A percentile compares a stretch with the other conserved stretches of the same genome.
phyloP scores from a whole-genome alignment of 1,140 invertebrate genomes.

The Papilio aristodemus region DNA sequence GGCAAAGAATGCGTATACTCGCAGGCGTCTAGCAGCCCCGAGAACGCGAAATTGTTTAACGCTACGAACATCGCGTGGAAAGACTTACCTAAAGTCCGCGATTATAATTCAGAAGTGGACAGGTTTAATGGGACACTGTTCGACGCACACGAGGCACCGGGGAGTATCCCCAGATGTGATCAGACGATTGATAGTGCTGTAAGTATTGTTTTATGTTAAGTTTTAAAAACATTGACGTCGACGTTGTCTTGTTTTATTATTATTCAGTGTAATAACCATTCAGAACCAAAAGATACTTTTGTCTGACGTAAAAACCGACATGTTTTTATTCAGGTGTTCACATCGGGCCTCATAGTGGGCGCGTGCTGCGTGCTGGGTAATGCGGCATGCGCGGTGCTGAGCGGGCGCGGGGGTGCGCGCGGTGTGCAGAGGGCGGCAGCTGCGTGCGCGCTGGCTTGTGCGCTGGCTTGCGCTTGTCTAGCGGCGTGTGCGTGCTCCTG shows the following conservation, averaged over 20 bases:
- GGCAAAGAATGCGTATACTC: slow-evolving; percentile 50
- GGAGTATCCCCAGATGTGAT: slow-evolving; percentile 46
- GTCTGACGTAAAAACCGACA: too few relatives aligned
- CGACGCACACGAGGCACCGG: slow-evolving; percentile 38
- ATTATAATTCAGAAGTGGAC: slow-evolving; percentile 38
- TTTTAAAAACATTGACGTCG: too few relatives aligned
- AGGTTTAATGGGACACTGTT: slow-evolving; percentile 44
- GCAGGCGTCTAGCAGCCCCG: slow-evolving; percentile 35
- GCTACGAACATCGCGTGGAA: slow-evolving; percentile 52
- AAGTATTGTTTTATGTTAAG: slow-evolving; percentile 38
- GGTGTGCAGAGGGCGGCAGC: slow-evolving; percentile 58
- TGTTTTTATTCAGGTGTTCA: slow-evolving; percentile 73
- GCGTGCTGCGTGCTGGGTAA: slow-evolving; percentile 67
- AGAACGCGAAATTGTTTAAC: slow-evolving; percentile 51
- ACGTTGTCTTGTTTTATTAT: too few relatives aligned
- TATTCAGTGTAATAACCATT: too few relatives aligned
- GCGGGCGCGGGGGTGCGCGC: slow-evolving; percentile 49
- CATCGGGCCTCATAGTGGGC: slow-evolving; percentile 66
- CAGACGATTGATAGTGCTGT: slow-evolving; percentile 62
- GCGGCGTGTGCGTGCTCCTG: slow-evolving; percentile 26
- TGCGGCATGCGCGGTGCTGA: slow-evolving; percentile 55
- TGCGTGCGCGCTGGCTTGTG: slow-evolving; percentile 56
- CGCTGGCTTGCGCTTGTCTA: slow-evolving; percentile 49
- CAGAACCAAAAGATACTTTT: too few relatives aligned
- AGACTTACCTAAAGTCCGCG: slow-evolving; percentile 45